Evolutionary conservation across 1,140 invertebrate species (phyloP), one percentile per base, ranked within the genome.

Genomic region (Leptinotarsa lineolata): DNA sequence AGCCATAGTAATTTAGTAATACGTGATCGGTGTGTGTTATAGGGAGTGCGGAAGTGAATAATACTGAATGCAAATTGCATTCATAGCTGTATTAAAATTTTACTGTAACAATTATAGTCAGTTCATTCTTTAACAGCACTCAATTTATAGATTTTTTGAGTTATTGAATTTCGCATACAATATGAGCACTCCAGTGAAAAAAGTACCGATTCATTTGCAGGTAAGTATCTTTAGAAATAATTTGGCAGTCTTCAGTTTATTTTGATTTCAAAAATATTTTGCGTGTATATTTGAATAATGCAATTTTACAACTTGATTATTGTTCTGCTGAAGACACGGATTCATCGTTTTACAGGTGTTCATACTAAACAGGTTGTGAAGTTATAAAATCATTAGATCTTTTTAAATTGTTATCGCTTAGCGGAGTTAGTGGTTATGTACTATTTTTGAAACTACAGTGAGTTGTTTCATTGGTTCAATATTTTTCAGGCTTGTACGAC

Each of bases 131-230:
- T 39, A 39, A 39, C 30, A 39, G 8, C 30, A 39, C 30, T 39
- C 11, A 39, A 11, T 39, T 39, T 39, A 39, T 39, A 39, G 30
- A 39, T 39, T 39, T 39, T 39, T 39, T 39, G 30, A 39, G 8
- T 39, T 39, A 39, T 2, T 39, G 30, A 39, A 39, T 59, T 22
- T 63, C 11, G 4, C 24, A 12, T n/a, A 30, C 11, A 69, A 67
- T 18, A 84, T 84, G 83, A 83, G 81, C 75, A 83, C 82, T n/a
- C 83, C 83, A 39, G 94, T 96, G 75, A 97, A 96, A 86, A 97
- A 97, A 86, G 94, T 97, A 65, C 95, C 95, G 46, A 95, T 97
- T 85, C 95, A 97, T 86, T 88, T 97, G 80, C 95, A 97, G 91
- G 94, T 95, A 86, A 87, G 88, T 86, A 30, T 30, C 16, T 20